A percentile compares a stretch with the other conserved stretches of the same genome.
These are phyloP conservation scores for Deilephila porcellus DNA, from an alignment of 2,888 invertebrate genomes.

Conservation along the genomic window DNA sequence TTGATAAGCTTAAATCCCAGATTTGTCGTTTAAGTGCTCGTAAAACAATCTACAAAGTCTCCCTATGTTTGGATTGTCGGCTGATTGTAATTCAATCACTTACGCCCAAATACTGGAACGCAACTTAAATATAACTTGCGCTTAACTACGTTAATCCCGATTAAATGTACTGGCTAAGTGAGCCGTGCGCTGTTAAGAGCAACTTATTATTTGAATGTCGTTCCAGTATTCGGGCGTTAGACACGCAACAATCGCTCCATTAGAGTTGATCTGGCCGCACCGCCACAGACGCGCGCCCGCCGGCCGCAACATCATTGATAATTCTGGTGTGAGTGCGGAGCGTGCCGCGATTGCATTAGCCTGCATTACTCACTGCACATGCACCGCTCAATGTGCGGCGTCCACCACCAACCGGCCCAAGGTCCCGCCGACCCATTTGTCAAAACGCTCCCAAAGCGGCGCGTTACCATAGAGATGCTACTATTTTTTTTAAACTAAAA, in stretches of 20 bases:
- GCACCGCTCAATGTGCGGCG: conserved; percentile 20
- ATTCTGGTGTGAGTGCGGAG: conserved; percentile 52
- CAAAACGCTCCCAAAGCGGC: background rate
- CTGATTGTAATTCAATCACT: conserved; percentile 18
- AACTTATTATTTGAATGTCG: too few relatives aligned
- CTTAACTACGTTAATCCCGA: too few relatives aligned
- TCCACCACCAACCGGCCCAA: conserved; percentile 22
- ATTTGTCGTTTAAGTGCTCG: conserved; percentile 28
- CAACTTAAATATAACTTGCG: too few relatives aligned
- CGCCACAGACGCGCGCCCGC: background rate
- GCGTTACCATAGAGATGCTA: conserved; percentile 27
- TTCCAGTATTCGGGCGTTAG: too few relatives aligned
- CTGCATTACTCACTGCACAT: conserved; percentile 48
- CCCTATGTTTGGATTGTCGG: conserved; percentile 25
- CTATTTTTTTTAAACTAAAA: background rate
- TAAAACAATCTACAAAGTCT: conserved; percentile 24
- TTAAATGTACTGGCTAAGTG: too few relatives aligned
- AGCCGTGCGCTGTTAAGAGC: too few relatives aligned
- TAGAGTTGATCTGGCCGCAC: background rate
- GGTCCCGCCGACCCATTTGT: conserved; percentile 31
- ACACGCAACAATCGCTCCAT: conserved; percentile 16
- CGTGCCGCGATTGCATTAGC: conserved; percentile 50
- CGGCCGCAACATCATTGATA: conserved; percentile 49
- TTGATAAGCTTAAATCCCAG: conserved; percentile 31
- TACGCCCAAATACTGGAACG: too few relatives aligned